Evolutionary conservation across 2,113 vertebrate species (phyloP).

Genomic region (Chascanopsetta lugubris): DNA sequence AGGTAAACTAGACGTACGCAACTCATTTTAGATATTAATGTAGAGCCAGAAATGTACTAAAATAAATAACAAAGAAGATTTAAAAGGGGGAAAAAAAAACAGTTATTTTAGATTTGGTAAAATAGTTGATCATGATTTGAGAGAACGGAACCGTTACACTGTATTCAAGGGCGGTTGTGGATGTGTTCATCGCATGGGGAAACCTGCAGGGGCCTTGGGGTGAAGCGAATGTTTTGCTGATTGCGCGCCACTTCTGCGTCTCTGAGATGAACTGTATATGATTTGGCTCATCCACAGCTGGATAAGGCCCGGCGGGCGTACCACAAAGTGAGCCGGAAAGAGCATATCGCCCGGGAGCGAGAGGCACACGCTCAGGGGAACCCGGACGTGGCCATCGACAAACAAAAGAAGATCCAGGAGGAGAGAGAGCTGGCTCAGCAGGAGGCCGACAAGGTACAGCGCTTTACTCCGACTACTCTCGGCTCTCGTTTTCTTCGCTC

Average conservation of each 20-base stretch:
- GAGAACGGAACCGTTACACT: too few relatives aligned
- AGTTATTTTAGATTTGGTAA: too few relatives aligned
- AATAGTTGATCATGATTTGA: too few relatives aligned
- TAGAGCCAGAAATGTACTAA: neutral
- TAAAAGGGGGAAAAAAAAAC: too few relatives aligned
- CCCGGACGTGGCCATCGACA: constrained; percentile 78
- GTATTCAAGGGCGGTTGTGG: too few relatives aligned
- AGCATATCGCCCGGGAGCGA: constrained; percentile 70
- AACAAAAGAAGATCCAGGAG: constrained; percentile 80
- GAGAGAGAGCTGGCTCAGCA: constrained; percentile 72
- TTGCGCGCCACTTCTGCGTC: too few relatives aligned
- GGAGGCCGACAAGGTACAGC: constrained; percentile 76
- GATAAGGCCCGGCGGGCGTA: constrained; percentile 79
- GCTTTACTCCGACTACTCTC: too few relatives aligned
- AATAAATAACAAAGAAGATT: neutral
- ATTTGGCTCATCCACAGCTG: constrained; percentile 63
- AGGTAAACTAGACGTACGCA: neutral
- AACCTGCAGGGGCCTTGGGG: too few relatives aligned
- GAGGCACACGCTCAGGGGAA: constrained; percentile 79
- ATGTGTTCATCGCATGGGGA: too few relatives aligned
- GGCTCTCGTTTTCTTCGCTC: too few relatives aligned
- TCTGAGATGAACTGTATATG: neutral
- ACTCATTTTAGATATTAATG: neutral
- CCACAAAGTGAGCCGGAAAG: constrained; percentile 79
- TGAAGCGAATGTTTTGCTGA: too few relatives aligned